These are phyloP conservation scores for Scelioninae gen. 2 DNA, from an alignment of 2,888 invertebrate species.

Conservation along the genomic window DNA sequence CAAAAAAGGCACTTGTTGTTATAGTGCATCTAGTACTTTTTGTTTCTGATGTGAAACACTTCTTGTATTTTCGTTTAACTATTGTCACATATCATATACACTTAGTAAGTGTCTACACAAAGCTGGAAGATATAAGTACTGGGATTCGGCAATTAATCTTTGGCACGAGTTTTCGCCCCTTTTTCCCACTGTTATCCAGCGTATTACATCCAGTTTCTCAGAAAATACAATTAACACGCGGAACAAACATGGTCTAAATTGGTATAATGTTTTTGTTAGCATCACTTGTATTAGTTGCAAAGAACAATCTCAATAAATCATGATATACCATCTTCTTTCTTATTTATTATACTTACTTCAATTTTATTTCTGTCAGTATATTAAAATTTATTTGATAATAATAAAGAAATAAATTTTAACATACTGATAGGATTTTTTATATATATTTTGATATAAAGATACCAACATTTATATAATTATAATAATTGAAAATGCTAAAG, in stretches of 20 bases:
- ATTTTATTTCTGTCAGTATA: too few relatives aligned
- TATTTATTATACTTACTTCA: too few relatives aligned
- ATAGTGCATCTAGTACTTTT: not conserved
- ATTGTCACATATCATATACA: slow-evolving; percentile 8
- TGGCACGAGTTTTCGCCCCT: slow-evolving; percentile 29
- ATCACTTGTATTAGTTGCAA: not conserved
- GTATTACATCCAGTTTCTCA: slow-evolving; percentile 19
- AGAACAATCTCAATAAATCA: too few relatives aligned
- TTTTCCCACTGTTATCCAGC: slow-evolving; percentile 25
- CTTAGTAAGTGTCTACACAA: slow-evolving; percentile 23
- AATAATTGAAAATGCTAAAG: too few relatives aligned
- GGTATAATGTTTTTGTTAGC: slow-evolving; percentile 9
- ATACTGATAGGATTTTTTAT: too few relatives aligned
- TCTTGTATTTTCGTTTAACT: slow-evolving; percentile 15
- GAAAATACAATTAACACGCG: slow-evolving; percentile 28
- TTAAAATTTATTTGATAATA: too few relatives aligned
- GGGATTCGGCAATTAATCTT: slow-evolving; percentile 41
- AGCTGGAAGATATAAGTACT: slow-evolving; percentile 43
- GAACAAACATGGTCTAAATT: slow-evolving; percentile 12
- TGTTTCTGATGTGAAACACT: not conserved
- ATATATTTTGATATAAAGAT: too few relatives aligned
- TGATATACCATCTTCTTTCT: too few relatives aligned
- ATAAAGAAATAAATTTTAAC: too few relatives aligned
- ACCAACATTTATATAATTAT: too few relatives aligned
- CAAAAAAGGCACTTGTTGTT: too few relatives aligned